Evolutionary conservation across 2,888 invertebrate species (phyloP).

Genomic region (Agrochola lychnidis): DNA sequence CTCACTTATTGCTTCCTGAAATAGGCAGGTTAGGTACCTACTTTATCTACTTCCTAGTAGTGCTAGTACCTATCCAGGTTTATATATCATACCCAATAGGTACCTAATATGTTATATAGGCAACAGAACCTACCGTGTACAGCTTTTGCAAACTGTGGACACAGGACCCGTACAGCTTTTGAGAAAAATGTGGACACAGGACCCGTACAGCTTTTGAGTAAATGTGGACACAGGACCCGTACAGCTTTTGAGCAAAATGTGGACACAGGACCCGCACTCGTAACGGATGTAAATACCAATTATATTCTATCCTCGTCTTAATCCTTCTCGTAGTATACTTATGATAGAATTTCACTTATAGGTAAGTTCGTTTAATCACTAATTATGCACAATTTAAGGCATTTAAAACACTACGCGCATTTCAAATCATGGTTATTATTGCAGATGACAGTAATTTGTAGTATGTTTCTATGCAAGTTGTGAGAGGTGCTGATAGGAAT

Average conservation of each 20-base stretch:
- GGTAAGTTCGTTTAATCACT: too few relatives aligned
- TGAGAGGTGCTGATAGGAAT: conserved; percentile 13
- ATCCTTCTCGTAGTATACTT: neutral
- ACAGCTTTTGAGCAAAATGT: conserved; percentile 1
- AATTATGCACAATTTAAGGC: neutral
- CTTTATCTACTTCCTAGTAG: neutral
- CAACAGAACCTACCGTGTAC: neutral
- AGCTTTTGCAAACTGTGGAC: neutral
- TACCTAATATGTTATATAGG: neutral
- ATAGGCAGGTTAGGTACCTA: neutral
- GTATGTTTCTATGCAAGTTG: neutral
- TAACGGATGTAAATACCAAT: conserved; percentile 11
- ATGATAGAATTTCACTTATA: neutral
- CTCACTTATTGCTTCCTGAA: conserved; percentile 15
- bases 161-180: too few relatives aligned
- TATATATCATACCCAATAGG: neutral
- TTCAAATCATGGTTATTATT: conserved; percentile 25
- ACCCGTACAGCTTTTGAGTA: too few relatives aligned
- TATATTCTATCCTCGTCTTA: neutral
- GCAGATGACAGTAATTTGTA: neutral
- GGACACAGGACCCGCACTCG: neutral
- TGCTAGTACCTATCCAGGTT: neutral
- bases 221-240: too few relatives aligned
- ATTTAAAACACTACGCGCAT: neutral
- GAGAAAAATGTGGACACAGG: too few relatives aligned